Evolutionary conservation across 2,888 invertebrate genomes (phyloP), one percentile per base, ranked within the genome.

Genomic region (Pyrocoelia pectoralis): DNA sequence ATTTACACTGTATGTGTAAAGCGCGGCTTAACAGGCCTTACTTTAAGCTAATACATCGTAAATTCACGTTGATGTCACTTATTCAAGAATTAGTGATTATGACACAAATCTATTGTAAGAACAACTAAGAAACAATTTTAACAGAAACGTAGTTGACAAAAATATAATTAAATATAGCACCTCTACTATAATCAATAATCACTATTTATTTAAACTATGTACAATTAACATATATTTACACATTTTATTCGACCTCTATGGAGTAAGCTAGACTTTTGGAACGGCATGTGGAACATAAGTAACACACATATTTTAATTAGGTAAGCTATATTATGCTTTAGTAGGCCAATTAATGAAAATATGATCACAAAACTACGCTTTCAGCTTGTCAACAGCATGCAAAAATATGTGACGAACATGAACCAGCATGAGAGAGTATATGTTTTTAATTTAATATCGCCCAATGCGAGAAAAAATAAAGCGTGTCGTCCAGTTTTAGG

Each of bases 211-310:
- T 17, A 17, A 17, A 46, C 1, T 46, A 46, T 46, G 46, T 46
- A 46, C 46, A 46, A 9, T 46, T 46, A 46, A 46, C 46, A 46
- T 46, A 46, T 46, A 46, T 46, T 46, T 46, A 46, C 46, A 46
- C 17, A 43, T 43, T n/a, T n/a, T 46, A 46, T 17, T 10, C 9
- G 4, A 17, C 12, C 2, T 17, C 8, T n/a, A n/a, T 10, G 33
- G n/a, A 33, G n/a, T 10, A 17, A 17, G 10, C 17, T 46, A 43
- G n/a, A 13, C 6, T 10, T 41, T 3, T 13, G 13, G 17, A 46
- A 46, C 15, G 15, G 17, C 2, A 46, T 46, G 6, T 46, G 17
- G 10, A 46, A 46, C 15, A 46, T 17, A 8, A n/a, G 15, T 46
- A 46, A 46, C 46, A 46, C 17, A 2, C n/a, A 46, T 17, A 5